Evolutionary conservation across 2,797 vertebrate genomes (phyloP).

Genomic region (Myiotriccus ornatus): DNA sequence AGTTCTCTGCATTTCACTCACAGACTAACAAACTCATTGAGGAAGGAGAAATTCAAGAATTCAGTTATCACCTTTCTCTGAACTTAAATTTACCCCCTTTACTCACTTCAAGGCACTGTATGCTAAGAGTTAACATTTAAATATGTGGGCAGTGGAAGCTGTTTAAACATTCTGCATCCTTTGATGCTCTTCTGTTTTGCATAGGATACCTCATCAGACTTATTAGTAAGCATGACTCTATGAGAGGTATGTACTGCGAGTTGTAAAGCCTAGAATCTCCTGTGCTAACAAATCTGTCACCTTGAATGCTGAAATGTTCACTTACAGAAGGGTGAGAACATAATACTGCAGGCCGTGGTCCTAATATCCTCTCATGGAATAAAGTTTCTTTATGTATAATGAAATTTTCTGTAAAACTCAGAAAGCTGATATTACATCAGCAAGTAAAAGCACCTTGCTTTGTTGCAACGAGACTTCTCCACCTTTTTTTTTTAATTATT

Average conservation of each 20-base stretch:
- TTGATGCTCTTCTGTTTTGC: neutral
- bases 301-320: neutral
- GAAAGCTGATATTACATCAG: neutral
- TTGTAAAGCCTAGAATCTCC: neutral
- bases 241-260: neutral
- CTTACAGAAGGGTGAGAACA: neutral
- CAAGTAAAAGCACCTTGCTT: neutral
- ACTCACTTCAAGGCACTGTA: neutral
- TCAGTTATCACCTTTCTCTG: neutral
- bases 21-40: neutral
- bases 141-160: neutral
- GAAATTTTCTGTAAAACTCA: neutral
- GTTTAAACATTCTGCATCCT: neutral
- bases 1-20: neutral
- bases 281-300: neutral
- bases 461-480: neutral
- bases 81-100: neutral
- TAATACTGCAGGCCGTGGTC: neutral
- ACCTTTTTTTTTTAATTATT: too few species aligned
- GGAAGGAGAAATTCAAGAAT: neutral
- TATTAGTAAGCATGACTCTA: neutral
- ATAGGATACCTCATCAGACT: neutral
- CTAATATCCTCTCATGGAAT: neutral
- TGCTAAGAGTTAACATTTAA: neutral
- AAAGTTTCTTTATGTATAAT: neutral